Evolutionary conservation across 2,888 invertebrate species (phyloP).

Genomic region (Sphinx pinastri): DNA sequence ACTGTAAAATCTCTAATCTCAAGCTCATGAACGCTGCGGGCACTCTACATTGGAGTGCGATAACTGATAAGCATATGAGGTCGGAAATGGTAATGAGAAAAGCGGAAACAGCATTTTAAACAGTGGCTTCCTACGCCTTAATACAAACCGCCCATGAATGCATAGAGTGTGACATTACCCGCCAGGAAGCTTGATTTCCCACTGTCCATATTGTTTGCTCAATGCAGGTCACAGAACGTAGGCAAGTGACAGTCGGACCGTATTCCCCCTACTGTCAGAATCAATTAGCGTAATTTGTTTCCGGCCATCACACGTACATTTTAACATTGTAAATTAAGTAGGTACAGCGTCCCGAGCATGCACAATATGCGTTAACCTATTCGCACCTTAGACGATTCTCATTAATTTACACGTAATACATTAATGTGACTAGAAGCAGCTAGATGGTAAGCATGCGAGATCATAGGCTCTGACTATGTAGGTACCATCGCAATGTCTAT

Average conservation of each 20-base stretch:
- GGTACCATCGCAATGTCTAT: too few species aligned
- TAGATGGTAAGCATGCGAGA: too few species aligned
- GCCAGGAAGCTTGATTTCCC: slow-evolving; percentile 43
- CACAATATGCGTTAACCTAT: too few species aligned
- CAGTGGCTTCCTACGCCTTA: not conserved
- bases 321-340: slow-evolving; percentile 16
- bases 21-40: too few species aligned
- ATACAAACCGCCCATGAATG: slow-evolving; percentile 3
- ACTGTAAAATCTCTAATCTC: too few species aligned
- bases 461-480: too few species aligned
- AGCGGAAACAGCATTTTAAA: slow-evolving; percentile 1
- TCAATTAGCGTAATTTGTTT: slow-evolving; percentile 65
- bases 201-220: slow-evolving; percentile 54
- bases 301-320: slow-evolving; percentile 44
- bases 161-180: slow-evolving; percentile 4
- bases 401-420: too few species aligned
- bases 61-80: not conserved
- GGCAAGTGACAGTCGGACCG: slow-evolving; percentile 44
- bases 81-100: not conserved
- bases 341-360: not conserved
- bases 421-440: too few species aligned
- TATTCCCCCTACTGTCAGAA: slow-evolving; percentile 43
- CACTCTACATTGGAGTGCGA: too few species aligned
- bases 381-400: too few species aligned
- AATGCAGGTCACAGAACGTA: slow-evolving; percentile 39